Base-by-base conservation (phyloP, 2,797 vertebrate species). In the Xerus rutilus region DNA sequence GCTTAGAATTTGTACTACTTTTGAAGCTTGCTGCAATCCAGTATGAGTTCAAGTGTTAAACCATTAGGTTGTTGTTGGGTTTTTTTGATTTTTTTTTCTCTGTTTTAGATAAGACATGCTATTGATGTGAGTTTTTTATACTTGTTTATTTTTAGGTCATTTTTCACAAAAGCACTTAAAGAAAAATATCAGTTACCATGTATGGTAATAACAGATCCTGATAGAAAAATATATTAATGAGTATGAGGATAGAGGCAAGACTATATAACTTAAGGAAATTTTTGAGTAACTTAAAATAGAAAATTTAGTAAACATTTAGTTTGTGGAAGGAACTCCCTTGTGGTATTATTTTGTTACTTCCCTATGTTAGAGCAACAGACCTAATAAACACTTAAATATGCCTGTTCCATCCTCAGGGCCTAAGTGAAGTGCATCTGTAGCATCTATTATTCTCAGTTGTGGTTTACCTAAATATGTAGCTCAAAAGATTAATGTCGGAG, bases 61-160 rank as follows among this genome's bases (percentile, higher is more conserved):
- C 35, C 67, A 23, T 92, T 93, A 45, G 57, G 54, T 30, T 39
- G 39, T 39, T 39, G 39, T 39, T 62, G 59, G 54, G 5, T 21
- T 57, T 8, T 18, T 67, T 15, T 67, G 17, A 2, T 32, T 65
- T 32, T n/a, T 79, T 85, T 45, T 89, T 67, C 84, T 62, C 86
- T 97, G 49, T 83, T 94, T 65, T 70, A 70, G 76, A 83, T 39
- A 91, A 90, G 69, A 95, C 86, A 54, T 81, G 43, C 28, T 87
- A 49, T 54, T 59, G 10, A 7, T 93, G n/a, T 79, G 57, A n/a
- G 86, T 89, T 88, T 91, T 89, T 96, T 39, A 87, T 39, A 67
- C 59, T 70, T 86, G 54, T 74, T 92, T 96, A 85, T 93, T 96
- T 97, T 96, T 96, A 97, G 72, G 74, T 87, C 73, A 30, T 14